Percentiles rank a stretch among this genome's conserved stretches.
Conservation (phyloP, 1,140 invertebrate species). For the Orussus abietinus region DNA sequence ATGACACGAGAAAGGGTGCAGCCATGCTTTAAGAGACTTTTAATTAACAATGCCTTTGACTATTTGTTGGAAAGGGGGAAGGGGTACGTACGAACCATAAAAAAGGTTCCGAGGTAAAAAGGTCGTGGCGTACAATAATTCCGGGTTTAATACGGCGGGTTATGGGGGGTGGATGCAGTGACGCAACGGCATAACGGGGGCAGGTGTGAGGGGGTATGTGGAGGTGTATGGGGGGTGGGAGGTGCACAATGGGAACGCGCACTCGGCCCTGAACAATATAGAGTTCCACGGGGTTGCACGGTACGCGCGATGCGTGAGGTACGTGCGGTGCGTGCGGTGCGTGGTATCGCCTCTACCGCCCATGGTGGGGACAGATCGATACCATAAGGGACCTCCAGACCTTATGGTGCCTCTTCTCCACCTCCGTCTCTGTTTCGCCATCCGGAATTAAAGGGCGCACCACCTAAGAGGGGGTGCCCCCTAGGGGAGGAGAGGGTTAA, state of each 20-base stretch:
- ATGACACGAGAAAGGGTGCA: too few species aligned
- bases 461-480: too few species aligned
- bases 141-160: too few species aligned
- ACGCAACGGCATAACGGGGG: slow-evolving; percentile 23
- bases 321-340: slow-evolving; percentile 22
- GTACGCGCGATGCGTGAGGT: slow-evolving; percentile 15
- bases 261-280: slow-evolving; percentile 29
- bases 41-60: too few species aligned
- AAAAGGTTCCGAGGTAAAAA: too few species aligned
- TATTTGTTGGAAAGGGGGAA: too few species aligned
- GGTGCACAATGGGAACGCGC: slow-evolving; percentile 10
- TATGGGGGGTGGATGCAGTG: slow-evolving; percentile 13
- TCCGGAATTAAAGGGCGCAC: too few species aligned
- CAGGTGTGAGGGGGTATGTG: slow-evolving; percentile 28
- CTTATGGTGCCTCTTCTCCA: slow-evolving; percentile 41
- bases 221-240: slow-evolving; percentile 9
- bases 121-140: too few species aligned
- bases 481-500: too few species aligned
- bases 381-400: slow-evolving; percentile 42
- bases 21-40: too few species aligned
- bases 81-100: too few species aligned
- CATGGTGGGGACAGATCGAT: slow-evolving; percentile 42
- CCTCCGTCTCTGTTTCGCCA: too few species aligned
- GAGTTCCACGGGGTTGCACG: slow-evolving; percentile 33
- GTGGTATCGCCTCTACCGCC: slow-evolving; percentile 29